Evolutionary conservation across 2,888 invertebrate species (phyloP).

Genomic region (Mycalesis mineus): DNA sequence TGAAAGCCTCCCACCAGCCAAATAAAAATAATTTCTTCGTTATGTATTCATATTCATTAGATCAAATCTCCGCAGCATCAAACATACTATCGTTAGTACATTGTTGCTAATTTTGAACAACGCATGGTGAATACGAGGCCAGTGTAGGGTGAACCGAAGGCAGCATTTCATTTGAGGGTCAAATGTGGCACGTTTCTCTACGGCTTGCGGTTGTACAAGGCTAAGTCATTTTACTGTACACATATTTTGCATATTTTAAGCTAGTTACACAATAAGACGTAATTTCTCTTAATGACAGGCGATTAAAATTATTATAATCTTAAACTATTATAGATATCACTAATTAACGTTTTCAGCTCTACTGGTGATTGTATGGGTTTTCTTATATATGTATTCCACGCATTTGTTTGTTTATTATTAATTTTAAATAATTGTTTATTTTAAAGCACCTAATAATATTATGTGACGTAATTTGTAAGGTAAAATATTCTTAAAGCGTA

Average conservation of each 20-base stretch:
- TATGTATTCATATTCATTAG: not conserved
- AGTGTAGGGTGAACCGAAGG: slow-evolving; percentile 11
- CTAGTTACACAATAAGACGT: not conserved
- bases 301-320: not conserved
- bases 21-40: not conserved
- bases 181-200: slow-evolving; percentile 16
- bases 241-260: not conserved
- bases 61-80: not conserved
- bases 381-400: too few relatives aligned
- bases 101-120: not conserved
- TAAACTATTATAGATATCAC: too few relatives aligned
- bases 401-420: too few relatives aligned
- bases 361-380: too few relatives aligned
- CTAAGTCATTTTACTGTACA: not conserved
- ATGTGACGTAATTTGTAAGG: too few relatives aligned
- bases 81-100: not conserved
- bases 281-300: not conserved
- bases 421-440: too few relatives aligned
- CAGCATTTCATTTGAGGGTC: slow-evolving; percentile 26
- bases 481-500: too few relatives aligned
- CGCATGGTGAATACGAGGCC: slow-evolving; percentile 4
- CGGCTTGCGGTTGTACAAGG: slow-evolving; percentile 3
- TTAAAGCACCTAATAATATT: too few relatives aligned
- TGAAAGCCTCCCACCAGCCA: too few relatives aligned
- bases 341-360: too few relatives aligned